These are phyloP conservation scores for Eublepharis macularius DNA, from an alignment of 2,113 vertebrate species.

Conservation along the genomic window DNA sequence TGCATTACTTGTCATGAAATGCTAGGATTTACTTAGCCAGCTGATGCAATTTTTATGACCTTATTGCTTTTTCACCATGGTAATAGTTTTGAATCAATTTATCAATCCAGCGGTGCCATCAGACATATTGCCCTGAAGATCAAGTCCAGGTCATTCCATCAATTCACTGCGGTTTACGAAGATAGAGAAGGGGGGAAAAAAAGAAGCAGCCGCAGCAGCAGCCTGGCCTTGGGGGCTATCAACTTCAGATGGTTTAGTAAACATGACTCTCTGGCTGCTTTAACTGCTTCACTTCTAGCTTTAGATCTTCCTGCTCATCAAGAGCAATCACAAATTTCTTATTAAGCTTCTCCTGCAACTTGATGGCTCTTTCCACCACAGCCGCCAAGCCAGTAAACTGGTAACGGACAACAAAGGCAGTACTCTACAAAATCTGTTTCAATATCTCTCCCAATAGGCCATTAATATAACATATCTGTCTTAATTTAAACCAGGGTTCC, in stretches of 20 bases:
- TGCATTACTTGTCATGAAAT: slow-evolving; percentile 89
- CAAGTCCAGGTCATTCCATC: slow-evolving; percentile 99
- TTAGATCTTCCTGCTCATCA: slow-evolving; percentile 47
- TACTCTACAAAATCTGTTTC: not conserved
- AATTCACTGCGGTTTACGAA: slow-evolving; percentile 91
- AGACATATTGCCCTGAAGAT: slow-evolving; percentile 98
- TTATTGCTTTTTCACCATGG: slow-evolving; percentile 99
- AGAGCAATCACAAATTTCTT: slow-evolving; percentile 26
- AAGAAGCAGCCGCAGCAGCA: slow-evolving; percentile 38
- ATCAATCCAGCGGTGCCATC: slow-evolving; percentile 98
- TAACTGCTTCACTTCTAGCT: slow-evolving; percentile 86
- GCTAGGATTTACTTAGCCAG: slow-evolving; percentile 97
- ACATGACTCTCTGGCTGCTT: slow-evolving; percentile 82
- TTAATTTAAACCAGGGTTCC: not conserved
- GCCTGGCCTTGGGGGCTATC: slow-evolving; percentile 76
- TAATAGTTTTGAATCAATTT: slow-evolving; percentile 99
- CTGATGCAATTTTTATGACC: slow-evolving; percentile 99
- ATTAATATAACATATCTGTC: not conserved
- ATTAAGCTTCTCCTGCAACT: too few species aligned
- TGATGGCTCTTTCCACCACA: too few species aligned
- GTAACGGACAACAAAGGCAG: not conserved
- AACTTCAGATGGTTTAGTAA: slow-evolving; percentile 92
- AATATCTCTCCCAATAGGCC: not conserved
- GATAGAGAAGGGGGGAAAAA: slow-evolving; percentile 76
- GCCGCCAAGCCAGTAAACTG: not conserved